Evolutionary conservation across 2,113 vertebrate species (phyloP).

Genomic region (Sapayoa aenigma): DNA sequence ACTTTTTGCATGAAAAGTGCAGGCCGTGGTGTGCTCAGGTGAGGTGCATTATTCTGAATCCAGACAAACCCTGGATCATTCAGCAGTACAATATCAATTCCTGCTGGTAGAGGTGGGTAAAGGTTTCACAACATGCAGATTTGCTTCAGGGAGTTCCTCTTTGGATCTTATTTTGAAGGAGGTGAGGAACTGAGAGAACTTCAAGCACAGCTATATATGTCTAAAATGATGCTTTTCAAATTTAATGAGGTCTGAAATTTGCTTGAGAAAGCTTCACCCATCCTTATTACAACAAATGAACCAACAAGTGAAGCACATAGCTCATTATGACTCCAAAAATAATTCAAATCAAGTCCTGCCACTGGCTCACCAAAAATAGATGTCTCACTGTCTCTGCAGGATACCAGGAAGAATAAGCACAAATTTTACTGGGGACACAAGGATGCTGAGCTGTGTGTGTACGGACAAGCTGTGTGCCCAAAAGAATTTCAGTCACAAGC

Average conservation of each 20-base stretch:
- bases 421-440: neutral
- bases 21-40: neutral
- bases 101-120: neutral
- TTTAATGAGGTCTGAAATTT: constrained; percentile 27
- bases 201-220: neutral
- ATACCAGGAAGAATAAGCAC: neutral
- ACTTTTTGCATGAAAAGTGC: neutral
- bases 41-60: neutral
- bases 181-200: neutral
- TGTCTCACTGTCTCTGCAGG: neutral
- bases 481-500: neutral
- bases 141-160: no score
- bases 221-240: neutral
- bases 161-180: neutral
- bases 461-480: neutral
- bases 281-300: constrained; percentile 42
- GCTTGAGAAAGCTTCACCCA: constrained; percentile 4
- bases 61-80: neutral
- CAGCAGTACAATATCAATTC: neutral
- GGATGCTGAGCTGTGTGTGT: neutral
- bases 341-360: neutral
- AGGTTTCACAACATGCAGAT: neutral
- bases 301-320: neutral
- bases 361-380: neutral
- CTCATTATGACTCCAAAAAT: neutral